phyloP scores from a whole-genome alignment of 1,140 invertebrate genomes.

The Temnothorax curvispinosus region DNA sequence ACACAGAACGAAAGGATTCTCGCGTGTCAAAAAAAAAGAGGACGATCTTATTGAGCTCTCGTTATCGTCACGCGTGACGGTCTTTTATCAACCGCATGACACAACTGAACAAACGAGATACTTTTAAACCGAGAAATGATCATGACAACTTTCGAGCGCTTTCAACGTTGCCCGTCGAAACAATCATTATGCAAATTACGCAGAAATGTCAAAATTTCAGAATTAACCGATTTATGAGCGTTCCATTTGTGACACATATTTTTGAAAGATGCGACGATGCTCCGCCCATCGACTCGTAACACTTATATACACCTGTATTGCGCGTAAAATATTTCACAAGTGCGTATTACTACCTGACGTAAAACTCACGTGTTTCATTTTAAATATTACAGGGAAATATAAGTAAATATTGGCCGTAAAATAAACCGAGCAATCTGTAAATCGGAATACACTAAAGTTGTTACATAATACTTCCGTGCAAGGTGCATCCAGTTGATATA shows the following conservation, averaged over 20 bases:
- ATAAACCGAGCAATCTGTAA: neutral
- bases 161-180: neutral
- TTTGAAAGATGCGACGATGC: neutral
- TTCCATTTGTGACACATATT: neutral
- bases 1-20: neutral
- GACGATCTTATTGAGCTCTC: conserved; percentile 24
- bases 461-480: conserved; percentile 14
- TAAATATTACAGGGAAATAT: neutral
- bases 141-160: neutral
- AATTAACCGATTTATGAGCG: neutral
- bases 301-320: neutral
- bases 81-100: conserved; percentile 38
- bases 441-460: neutral
- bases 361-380: conserved; percentile 2
- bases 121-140: conserved; percentile 11
- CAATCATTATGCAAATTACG: conserved; percentile 10
- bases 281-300: neutral
- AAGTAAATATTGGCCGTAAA: neutral
- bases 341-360: neutral
- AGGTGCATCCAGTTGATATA: neutral
- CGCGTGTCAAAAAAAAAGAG: conserved; percentile 11
- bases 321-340: neutral
- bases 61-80: conserved; percentile 1
- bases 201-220: neutral
- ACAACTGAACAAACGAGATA: conserved; percentile 48